Percentiles rank a stretch among this genome's conserved stretches.
Evolutionary conservation across 2,888 invertebrate genomes (phyloP).

Genomic region (Hirudinaria manillensis): DNA sequence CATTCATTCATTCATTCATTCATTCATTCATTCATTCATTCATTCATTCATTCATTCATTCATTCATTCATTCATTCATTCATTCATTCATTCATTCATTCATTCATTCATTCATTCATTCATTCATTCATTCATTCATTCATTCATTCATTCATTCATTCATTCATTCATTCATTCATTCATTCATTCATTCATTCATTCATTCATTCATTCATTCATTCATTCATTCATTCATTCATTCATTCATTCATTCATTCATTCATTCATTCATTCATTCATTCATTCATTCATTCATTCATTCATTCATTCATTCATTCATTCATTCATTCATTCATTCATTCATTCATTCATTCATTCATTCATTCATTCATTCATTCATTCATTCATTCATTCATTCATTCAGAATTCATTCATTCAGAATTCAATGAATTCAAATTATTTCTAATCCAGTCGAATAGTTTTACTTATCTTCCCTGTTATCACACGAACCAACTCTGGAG

Average conservation of each 20-base stretch:
- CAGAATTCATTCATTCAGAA: background rate
- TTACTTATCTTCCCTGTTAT: too few species aligned
- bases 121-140: slow-evolving; percentile 19
- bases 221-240: too few species aligned
- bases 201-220: too few species aligned
- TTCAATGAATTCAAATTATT: too few species aligned
- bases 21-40: too few species aligned
- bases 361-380: slow-evolving; percentile 15
- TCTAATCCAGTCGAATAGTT: too few species aligned
- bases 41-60: too few species aligned
- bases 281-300: slow-evolving; percentile 17
- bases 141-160: slow-evolving; percentile 18
- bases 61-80: background rate
- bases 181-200: slow-evolving; percentile 9
- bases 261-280: background rate
- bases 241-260: too few species aligned
- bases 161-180: slow-evolving; percentile 13
- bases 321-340: slow-evolving; percentile 21
- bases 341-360: slow-evolving; percentile 16
- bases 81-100: slow-evolving; percentile 17
- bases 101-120: slow-evolving; percentile 19
- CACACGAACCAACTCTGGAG: too few species aligned
- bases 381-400: slow-evolving; percentile 11
- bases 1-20: too few species aligned
- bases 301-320: slow-evolving; percentile 19